Base-by-base conservation (phyloP, 1,140 invertebrate species). In the Aphis gossypii region DNA sequence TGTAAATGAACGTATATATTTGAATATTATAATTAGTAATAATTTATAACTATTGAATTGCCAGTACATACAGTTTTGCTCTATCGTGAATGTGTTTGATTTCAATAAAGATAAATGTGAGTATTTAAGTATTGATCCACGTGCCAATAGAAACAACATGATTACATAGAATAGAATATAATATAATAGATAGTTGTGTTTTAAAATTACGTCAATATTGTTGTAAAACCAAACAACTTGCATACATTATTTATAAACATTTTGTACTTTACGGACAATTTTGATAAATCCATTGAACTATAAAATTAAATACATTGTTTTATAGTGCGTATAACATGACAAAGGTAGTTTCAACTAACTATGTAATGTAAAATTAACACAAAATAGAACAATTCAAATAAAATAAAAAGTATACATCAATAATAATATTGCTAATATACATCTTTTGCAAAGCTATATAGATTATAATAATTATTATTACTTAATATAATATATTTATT, bases 61-160 rank as follows among this genome's bases (percentile, higher is more conserved):
- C 35, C 76, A 41, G 7, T 84, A 84, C 76, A 35, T 38, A 8
- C 30, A 35, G 38, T 84, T 41, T 21, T 20, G 23, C 38, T 41
- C 23, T 84, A 84, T 84, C 82, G 21, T 84, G 41, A 38, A 84
- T 84, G 82, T 84, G 82, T 84, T 84, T 84, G 35, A 84, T 84
- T 84, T 84, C 82, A 84, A 44, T 84, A 84, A 41, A 84, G 21
- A 84, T 84, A 84, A 84, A 84, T 84, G 6, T 30, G 30, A 60
- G 56, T 83, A 23, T 23, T 83, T 38, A 41, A 84, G 38, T 60
- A 60, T 60, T 60, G 56, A 84, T 84, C 38, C 35, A 84, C 82
- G 44, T 44, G 23, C 21, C 35, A 84, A 84, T 84, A 84, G 82
- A 84, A 84, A 84, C 21, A 84, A 44, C 38, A 84, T 84, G 38